Evolutionary conservation across 92 coral and sea anemone genomes (phyloP), one percentile per base, ranked within the genome.

Genomic region (Actinernus sp.): DNA sequence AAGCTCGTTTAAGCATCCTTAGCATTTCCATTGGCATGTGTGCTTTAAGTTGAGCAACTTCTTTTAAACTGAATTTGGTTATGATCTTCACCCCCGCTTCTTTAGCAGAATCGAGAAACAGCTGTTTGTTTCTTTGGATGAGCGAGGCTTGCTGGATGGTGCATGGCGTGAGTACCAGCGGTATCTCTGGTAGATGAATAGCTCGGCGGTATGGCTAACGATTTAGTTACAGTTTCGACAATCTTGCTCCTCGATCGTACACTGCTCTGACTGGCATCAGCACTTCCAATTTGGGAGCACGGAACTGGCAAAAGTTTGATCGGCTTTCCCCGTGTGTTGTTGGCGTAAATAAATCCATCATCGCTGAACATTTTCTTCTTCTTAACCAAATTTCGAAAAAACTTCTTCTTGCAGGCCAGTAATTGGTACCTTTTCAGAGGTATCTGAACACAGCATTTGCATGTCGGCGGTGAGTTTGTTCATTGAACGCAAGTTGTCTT

Each of bases 1-100:
- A 67, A 32, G 76, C 29, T 49, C 76, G 38, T 38, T 77, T 74
- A 13, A 64, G 39, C 74, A 74, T 74, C 43, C 47, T 39, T 13
- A 63, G 7, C 82, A 74, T 74, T 33, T 68, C 85, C 71, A 78
- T 78, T 24, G 85, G 77, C 78, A 78, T 78, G 52, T 68, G 76
- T 31, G 77, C 52, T 28, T 78, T 78, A 0, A 78, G 47, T 26
- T 78, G 77, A 11, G 74, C 74, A 28, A 63, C 74, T 66, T 63
- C 24, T 8, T 57, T 34, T 6, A 34, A 14, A 14, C 8, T 34
- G 14, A 34, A 34, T 34, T 34, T 34, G 8, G 8, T 14, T 34
- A 34, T 34, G 41, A 34, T 34, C 8, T 34, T 34, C 41, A 34
- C 6, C 8, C 41, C 41, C 41, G 41, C 41, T 34, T 34, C 41